These are phyloP conservation scores for Diceros bicornis DNA, from an alignment of 2,797 vertebrate genomes.

Conservation along the genomic window DNA sequence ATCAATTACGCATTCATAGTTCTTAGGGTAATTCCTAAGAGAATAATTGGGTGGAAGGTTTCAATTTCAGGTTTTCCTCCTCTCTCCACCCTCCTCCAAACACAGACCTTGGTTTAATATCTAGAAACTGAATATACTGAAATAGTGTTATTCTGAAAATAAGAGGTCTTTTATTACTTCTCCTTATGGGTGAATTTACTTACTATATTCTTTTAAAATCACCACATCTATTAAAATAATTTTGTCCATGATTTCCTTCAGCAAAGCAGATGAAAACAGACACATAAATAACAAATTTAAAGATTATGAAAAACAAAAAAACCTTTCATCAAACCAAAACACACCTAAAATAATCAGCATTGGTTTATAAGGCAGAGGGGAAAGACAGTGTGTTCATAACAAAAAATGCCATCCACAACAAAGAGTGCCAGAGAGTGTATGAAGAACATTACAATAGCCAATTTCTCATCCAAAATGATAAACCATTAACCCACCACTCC, in stretches of 20 bases:
- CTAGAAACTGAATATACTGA: constrained; percentile 44
- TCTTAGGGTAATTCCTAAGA: constrained; percentile 59
- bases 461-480: constrained; percentile 74
- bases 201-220: constrained; percentile 62
- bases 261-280: constrained; percentile 37
- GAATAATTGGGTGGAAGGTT: constrained; percentile 41
- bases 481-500: constrained; percentile 61
- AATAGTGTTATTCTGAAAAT: constrained; percentile 57
- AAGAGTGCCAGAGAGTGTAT: constrained; percentile 77
- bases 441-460: constrained; percentile 72
- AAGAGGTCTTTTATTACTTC: constrained; percentile 36
- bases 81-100: neutral
- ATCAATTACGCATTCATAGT: constrained; percentile 37
- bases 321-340: constrained; percentile 63
- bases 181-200: constrained; percentile 54
- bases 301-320: constrained; percentile 54
- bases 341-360: constrained; percentile 48
- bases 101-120: constrained; percentile 44
- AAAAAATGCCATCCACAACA: constrained; percentile 83
- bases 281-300: constrained; percentile 38
- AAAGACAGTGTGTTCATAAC: constrained; percentile 54
- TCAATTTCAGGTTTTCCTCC: constrained; percentile 60
- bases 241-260: constrained; percentile 63
- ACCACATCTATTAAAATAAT: constrained; percentile 60
- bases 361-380: constrained; percentile 9